A percentile compares a stretch with the other conserved stretches of the same genome.
phyloP scores from a whole-genome alignment of 1,140 invertebrate species.

The Nymphalis io region DNA sequence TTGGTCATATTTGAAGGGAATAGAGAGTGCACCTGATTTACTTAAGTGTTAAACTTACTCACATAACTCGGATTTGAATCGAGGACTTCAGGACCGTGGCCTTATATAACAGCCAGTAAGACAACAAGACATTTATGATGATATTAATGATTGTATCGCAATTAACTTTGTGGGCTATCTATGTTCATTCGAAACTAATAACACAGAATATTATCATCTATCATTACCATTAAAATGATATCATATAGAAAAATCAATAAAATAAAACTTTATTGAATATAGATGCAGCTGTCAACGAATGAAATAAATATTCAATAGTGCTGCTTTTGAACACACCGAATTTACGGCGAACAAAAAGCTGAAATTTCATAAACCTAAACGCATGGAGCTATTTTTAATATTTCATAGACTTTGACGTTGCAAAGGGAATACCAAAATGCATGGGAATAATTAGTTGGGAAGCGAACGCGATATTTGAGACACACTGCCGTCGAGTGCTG shows the following conservation, averaged over 20 bases:
- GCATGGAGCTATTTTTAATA: slow-evolving; percentile 60
- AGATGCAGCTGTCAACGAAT: neutral
- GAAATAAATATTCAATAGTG: slow-evolving; percentile 11
- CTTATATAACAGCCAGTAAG: no score
- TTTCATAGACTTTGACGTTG: slow-evolving; percentile 65
- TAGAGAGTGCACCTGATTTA: no score
- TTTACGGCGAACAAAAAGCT: slow-evolving; percentile 24
- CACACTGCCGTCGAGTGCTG: slow-evolving; percentile 24
- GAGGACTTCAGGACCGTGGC: no score
- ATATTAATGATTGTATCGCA: no score
- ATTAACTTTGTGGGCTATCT: no score
- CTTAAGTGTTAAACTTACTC: no score
- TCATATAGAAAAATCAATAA: neutral
- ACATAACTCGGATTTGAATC: no score
- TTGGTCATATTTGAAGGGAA: no score
- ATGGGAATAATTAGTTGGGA: slow-evolving; percentile 73
- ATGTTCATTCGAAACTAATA: no score
- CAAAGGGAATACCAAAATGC: slow-evolving; percentile 73
- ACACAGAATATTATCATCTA: no score
- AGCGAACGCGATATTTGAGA: slow-evolving; percentile 41
- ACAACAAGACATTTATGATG: no score
- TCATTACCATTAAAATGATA: neutral
- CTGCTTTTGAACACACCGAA: neutral
- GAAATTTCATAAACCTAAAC: slow-evolving; percentile 34
- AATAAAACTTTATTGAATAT: neutral